These are phyloP conservation scores for Pollenia angustigena DNA, from an alignment of 2,888 invertebrate species.

Conservation along the genomic window DNA sequence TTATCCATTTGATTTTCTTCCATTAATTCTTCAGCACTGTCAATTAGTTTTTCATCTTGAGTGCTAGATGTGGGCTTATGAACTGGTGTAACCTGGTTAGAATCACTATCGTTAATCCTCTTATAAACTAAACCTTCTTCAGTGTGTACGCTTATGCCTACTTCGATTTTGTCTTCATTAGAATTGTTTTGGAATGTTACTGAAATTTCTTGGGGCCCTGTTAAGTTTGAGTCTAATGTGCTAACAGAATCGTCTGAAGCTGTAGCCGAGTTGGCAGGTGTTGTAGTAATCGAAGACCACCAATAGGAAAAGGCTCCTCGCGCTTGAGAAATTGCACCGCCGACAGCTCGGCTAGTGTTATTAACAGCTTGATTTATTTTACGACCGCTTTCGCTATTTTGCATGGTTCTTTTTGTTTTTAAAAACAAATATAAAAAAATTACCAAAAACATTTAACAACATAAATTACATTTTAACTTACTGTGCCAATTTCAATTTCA, in stretches of 20 bases:
- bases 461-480: slow-evolving; percentile 85
- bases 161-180: slow-evolving; percentile 76
- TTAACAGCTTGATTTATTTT: slow-evolving; percentile 97
- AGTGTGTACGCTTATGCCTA: slow-evolving; percentile 79
- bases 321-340: slow-evolving; percentile 94
- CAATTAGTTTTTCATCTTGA: slow-evolving; percentile 76
- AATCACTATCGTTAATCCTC: slow-evolving; percentile 32
- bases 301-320: slow-evolving; percentile 93
- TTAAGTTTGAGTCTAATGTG: slow-evolving; percentile 30
- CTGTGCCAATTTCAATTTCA: slow-evolving; percentile 96
- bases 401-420: slow-evolving; percentile 91
- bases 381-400: slow-evolving; percentile 95
- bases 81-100: slow-evolving; percentile 11
- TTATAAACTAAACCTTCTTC: slow-evolving; percentile 66
- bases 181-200: slow-evolving; percentile 81
- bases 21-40: slow-evolving; percentile 78
- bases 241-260: slow-evolving; percentile 40
- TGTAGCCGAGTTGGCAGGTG: slow-evolving; percentile 80
- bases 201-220: slow-evolving; percentile 76
- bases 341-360: slow-evolving; percentile 95
- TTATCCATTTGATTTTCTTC: slow-evolving; percentile 73
- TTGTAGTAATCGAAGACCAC: slow-evolving; percentile 91
- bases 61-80: slow-evolving; percentile 17
- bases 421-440: slow-evolving; percentile 76
- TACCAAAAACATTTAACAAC: not conserved